These are phyloP conservation scores for Taxidea taxus DNA, from an alignment of 2,113 vertebrate species.

Conservation along the genomic window DNA sequence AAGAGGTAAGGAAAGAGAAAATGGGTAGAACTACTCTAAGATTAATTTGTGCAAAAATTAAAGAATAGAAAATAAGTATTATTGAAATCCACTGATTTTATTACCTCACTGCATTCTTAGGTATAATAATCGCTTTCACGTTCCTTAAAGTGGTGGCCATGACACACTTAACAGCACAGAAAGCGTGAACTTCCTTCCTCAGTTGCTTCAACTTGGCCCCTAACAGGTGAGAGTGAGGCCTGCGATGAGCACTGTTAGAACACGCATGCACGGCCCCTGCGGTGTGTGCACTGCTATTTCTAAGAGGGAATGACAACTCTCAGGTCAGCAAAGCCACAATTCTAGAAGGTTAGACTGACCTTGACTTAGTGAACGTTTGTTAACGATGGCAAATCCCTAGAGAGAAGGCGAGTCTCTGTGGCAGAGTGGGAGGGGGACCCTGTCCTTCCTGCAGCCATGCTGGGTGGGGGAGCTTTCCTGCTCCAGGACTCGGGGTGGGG, in stretches of 20 bases:
- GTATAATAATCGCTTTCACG: not conserved
- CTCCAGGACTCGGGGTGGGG: not conserved
- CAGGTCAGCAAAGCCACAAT: not conserved
- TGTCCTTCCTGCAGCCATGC: too few relatives aligned
- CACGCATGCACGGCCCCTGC: rapidly evolving
- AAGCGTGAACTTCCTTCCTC: not conserved
- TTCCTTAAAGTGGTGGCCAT: not conserved
- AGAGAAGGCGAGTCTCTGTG: not conserved
- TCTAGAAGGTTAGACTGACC: not conserved
- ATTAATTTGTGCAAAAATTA: conserved; percentile 16
- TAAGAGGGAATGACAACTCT: not conserved
- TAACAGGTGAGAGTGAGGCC: not conserved
- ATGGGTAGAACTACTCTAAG: conserved; percentile 30
- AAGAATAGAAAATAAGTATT: not conserved
- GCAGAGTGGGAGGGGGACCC: not conserved
- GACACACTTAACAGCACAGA: not conserved
- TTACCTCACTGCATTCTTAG: not conserved
- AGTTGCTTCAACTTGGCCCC: not conserved
- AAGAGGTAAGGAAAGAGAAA: conserved; percentile 57
- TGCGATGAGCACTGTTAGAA: not conserved
- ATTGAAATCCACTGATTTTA: not conserved
- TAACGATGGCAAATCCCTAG: not conserved
- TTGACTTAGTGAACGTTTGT: not conserved
- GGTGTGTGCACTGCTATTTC: not conserved
- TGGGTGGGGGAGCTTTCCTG: rapidly evolving